Conservation (phyloP, 2,113 vertebrate species). For the Grammomys dolichurus region DNA sequence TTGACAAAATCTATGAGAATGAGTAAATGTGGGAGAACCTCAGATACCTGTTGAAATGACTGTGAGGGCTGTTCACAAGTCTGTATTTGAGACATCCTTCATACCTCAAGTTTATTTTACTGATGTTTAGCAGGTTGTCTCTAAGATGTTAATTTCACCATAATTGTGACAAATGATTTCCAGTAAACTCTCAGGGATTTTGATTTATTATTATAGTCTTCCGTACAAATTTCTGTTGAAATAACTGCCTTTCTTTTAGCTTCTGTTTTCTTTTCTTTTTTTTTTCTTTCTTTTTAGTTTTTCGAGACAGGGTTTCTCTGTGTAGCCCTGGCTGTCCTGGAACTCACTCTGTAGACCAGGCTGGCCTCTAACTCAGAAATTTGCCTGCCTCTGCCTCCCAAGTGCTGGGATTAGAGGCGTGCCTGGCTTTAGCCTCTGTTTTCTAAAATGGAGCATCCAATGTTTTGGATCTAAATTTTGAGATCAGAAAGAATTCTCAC, state of each 20-base stretch:
- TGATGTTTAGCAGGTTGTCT: neutral
- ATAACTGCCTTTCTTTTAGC: neutral
- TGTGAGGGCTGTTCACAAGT: accelerated
- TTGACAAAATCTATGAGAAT: neutral
- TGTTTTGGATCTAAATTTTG: neutral
- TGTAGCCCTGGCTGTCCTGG: too few species aligned
- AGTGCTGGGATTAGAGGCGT: too few species aligned
- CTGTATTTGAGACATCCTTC: neutral
- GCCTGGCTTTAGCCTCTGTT: neutral
- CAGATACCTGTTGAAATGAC: neutral
- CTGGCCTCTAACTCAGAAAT: too few species aligned
- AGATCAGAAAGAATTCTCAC: neutral
- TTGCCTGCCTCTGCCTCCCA: too few species aligned
- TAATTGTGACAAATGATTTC: accelerated
- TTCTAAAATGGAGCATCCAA: neutral
- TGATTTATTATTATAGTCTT: neutral
- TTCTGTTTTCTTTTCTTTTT: neutral
- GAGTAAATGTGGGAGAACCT: neutral
- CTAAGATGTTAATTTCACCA: accelerated
- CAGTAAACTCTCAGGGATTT: neutral
- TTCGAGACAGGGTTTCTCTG: too few species aligned
- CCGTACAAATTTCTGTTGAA: neutral
- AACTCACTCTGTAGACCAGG: too few species aligned
- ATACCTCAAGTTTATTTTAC: neutral
- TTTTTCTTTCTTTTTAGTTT: too few species aligned